These are phyloP conservation scores for Sweltsa coloradensis DNA, from an alignment of 1,140 invertebrate species.

Conservation along the genomic window DNA sequence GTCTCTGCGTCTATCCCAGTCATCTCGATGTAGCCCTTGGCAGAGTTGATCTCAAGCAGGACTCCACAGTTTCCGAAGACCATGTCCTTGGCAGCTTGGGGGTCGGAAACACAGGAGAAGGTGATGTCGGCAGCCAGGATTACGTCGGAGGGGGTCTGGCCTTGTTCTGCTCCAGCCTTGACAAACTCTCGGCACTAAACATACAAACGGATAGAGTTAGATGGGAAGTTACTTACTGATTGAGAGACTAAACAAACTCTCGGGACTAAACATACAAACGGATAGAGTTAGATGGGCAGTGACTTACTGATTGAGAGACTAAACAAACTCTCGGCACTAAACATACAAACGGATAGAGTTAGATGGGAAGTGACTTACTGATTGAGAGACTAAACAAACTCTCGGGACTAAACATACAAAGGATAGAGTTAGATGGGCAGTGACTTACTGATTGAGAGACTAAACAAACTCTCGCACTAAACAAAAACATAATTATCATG, in stretches of 20 bases:
- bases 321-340: constrained; percentile 56
- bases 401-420: too few relatives aligned
- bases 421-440: too few relatives aligned
- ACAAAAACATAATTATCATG: too few relatives aligned
- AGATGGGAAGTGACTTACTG: too few relatives aligned
- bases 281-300: too few relatives aligned
- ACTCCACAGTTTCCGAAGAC: constrained; percentile 95
- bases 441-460: too few relatives aligned
- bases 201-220: constrained; percentile 20
- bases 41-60: constrained; percentile 60
- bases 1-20: constrained; percentile 90
- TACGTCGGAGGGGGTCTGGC: constrained; percentile 80
- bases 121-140: constrained; percentile 83
- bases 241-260: too few relatives aligned
- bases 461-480: too few relatives aligned
- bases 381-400: too few relatives aligned
- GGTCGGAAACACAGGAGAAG: constrained; percentile 89
- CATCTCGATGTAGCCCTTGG: constrained; percentile 93
- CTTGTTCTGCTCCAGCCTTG: constrained; percentile 52
- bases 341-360: constrained; percentile 25
- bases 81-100: constrained; percentile 87
- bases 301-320: too few relatives aligned
- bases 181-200: constrained; percentile 55
- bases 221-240: too few relatives aligned
- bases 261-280: too few relatives aligned